Evolutionary conservation across 2,797 vertebrate species (phyloP).

Genomic region (Sebastes matsubarae): DNA sequence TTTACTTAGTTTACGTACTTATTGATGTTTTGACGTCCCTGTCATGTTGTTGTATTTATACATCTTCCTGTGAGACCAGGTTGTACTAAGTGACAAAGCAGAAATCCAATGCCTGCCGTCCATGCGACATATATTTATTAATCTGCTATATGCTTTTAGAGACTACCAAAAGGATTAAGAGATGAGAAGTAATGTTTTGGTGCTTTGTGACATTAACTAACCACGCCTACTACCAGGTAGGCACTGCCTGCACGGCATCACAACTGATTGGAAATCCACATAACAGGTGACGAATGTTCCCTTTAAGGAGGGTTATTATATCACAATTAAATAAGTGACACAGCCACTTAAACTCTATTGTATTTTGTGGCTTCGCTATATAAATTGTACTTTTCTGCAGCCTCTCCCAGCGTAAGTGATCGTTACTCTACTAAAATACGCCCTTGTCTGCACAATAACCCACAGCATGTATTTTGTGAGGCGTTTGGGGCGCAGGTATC

Average conservation of each 20-base stretch:
- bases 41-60: too few relatives aligned
- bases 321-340: not conserved
- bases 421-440: not conserved
- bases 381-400: not conserved
- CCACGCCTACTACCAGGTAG: not conserved
- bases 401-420: not conserved
- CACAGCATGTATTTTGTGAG: not conserved
- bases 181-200: not conserved
- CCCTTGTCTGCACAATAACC: not conserved
- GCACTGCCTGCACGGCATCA: not conserved
- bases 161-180: not conserved
- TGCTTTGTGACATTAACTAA: not conserved
- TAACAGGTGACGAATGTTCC: not conserved
- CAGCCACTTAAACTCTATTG: not conserved
- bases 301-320: not conserved
- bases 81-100: too few relatives aligned
- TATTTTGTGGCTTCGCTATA: not conserved
- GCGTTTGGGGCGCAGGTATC: not conserved
- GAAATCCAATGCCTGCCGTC: not conserved
- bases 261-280: not conserved
- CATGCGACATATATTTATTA: not conserved
- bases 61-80: too few relatives aligned
- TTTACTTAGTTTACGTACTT: too few relatives aligned
- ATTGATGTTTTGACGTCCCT: too few relatives aligned
- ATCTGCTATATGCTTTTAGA: not conserved